Percentiles rank a stretch among this genome's conserved stretches.
These are phyloP conservation scores for Nomada hirtipes DNA, from an alignment of 2,888 invertebrate genomes.

Conservation along the genomic window DNA sequence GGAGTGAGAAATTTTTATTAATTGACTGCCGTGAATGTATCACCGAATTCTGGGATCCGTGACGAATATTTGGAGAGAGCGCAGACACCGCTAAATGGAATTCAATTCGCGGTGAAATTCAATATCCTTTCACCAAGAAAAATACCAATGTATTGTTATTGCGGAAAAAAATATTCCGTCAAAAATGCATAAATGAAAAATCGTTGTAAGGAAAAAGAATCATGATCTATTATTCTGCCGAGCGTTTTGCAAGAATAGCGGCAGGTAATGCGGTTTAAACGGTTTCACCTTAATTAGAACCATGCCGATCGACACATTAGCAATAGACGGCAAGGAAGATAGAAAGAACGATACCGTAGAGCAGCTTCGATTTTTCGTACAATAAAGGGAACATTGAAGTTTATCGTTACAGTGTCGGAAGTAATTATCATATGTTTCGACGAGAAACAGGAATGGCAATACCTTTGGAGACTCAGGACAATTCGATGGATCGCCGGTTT, in stretches of 20 bases:
- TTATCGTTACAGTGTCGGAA: background rate
- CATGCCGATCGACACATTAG: background rate
- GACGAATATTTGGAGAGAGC: background rate
- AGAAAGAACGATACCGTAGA: background rate
- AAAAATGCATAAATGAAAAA: too few relatives aligned
- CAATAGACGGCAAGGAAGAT: background rate
- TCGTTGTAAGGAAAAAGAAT: too few relatives aligned
- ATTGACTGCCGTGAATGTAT: conserved; percentile 31
- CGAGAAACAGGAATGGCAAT: conserved; percentile 15
- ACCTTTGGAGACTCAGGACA: conserved; percentile 25
- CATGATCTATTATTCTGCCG: too few relatives aligned
- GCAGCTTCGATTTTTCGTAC: conserved; percentile 10
- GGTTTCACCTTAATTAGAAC: too few relatives aligned
- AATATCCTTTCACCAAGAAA: too few relatives aligned
- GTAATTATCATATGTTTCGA: conserved; percentile 47
- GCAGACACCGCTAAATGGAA: too few relatives aligned
- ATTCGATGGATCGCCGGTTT: conserved; percentile 48
- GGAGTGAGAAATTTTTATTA: conserved; percentile 22
- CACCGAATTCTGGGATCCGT: conserved; percentile 21
- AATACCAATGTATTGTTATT: too few relatives aligned
- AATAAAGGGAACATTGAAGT: conserved; percentile 3
- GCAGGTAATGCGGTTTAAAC: too few relatives aligned
- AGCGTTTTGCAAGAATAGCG: too few relatives aligned
- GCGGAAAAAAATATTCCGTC: too few relatives aligned
- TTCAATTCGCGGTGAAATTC: too few relatives aligned